phyloP scores from a whole-genome alignment of 2,888 invertebrate genomes.

The Orthosia incerta region DNA sequence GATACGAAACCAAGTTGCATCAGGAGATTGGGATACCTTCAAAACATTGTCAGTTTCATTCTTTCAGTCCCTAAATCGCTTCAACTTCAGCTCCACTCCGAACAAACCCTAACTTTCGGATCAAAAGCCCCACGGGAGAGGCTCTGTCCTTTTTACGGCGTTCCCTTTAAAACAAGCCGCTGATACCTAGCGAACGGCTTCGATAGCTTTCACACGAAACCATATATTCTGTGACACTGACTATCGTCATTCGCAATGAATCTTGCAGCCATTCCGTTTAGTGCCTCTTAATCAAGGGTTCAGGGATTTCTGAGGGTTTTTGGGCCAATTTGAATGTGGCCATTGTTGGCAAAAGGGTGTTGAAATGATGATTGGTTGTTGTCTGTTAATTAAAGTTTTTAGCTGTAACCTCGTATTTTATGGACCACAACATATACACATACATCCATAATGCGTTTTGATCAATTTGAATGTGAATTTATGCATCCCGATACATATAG shows the following conservation, averaged over 20 bases:
- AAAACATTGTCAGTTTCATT: not conserved
- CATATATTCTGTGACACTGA: slow-evolving; percentile 65
- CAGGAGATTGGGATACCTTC: no score
- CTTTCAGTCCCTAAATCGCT: slow-evolving; percentile 20
- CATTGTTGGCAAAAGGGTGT: not conserved
- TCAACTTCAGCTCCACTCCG: not conserved
- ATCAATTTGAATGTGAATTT: not conserved
- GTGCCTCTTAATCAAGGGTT: slow-evolving; percentile 59
- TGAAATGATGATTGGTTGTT: not conserved
- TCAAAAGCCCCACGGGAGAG: slow-evolving; percentile 66
- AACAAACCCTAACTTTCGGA: slow-evolving; percentile 47
- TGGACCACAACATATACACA: no score
- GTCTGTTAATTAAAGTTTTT: not conserved
- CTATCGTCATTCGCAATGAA: slow-evolving; percentile 59
- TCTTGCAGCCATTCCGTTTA: slow-evolving; percentile 53
- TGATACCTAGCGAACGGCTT: slow-evolving; percentile 66
- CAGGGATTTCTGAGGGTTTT: slow-evolving; percentile 23
- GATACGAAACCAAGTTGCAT: no score
- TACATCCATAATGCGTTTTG: not conserved
- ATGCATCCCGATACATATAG: not conserved
- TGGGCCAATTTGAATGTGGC: slow-evolving; percentile 30
- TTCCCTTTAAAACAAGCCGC: slow-evolving; percentile 74
- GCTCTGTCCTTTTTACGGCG: slow-evolving; percentile 70
- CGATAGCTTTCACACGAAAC: slow-evolving; percentile 56
- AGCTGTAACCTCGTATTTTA: no score